These are phyloP conservation scores for Parasteatoda tepidariorum DNA, from an alignment of 1,140 invertebrate genomes.

Conservation along the genomic window DNA sequence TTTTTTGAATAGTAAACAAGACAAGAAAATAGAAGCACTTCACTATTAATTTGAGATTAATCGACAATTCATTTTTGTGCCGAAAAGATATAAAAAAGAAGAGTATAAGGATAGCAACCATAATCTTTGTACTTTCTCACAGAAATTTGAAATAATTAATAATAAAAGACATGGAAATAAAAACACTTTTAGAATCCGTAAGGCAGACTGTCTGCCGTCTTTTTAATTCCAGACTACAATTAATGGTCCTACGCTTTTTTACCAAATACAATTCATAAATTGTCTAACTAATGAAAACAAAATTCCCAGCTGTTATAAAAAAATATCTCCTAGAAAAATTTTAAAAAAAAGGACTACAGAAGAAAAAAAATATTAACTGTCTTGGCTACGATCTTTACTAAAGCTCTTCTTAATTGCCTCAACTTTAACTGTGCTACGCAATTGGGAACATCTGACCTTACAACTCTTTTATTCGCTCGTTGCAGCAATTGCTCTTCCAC, in stretches of 20 bases:
- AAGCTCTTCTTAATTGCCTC: not conserved
- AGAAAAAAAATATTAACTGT: not conserved
- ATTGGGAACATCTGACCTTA: not conserved
- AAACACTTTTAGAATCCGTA: conserved; percentile 17
- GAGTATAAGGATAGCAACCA: too few relatives aligned
- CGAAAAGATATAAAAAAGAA: too few relatives aligned
- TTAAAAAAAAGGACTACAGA: not conserved
- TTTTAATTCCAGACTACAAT: too few relatives aligned
- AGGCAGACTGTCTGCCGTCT: too few relatives aligned
- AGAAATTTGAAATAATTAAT: too few relatives aligned
- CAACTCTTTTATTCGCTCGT: not conserved
- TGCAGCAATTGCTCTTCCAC: not conserved
- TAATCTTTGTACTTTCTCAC: too few relatives aligned
- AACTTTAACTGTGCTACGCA: not conserved
- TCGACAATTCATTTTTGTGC: too few relatives aligned
- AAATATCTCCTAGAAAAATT: not conserved
- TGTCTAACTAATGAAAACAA: not conserved
- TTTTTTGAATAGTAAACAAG: too few relatives aligned
- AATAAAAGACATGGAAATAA: too few relatives aligned
- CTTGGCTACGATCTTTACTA: not conserved
- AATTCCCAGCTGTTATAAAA: not conserved
- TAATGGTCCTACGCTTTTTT: not conserved
- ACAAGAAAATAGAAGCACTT: too few relatives aligned
- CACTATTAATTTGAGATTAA: too few relatives aligned
- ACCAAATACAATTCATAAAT: not conserved